These are phyloP conservation scores for Penelope pileata DNA, from an alignment of 2,113 vertebrate species.

Conservation along the genomic window DNA sequence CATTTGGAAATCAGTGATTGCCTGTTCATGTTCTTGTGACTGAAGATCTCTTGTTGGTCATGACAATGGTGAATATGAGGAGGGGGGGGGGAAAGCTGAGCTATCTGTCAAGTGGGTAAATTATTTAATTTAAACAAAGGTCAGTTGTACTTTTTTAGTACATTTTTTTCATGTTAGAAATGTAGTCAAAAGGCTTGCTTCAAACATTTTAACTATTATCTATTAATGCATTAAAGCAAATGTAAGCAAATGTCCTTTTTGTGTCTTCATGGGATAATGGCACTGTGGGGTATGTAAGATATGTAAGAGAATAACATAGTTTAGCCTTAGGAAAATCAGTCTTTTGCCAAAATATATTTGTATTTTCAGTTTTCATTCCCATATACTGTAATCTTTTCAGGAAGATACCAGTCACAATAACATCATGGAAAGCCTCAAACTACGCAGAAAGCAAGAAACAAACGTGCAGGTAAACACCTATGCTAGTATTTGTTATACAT, in stretches of 20 bases:
- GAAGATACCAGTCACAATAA: background rate
- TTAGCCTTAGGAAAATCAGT: background rate
- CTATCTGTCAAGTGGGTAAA: background rate
- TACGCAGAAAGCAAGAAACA: background rate
- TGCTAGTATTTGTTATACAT: background rate
- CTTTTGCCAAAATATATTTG: background rate
- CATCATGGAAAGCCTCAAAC: background rate
- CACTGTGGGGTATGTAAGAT: background rate
- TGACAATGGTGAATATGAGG: background rate
- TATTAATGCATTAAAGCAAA: no score
- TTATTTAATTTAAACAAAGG: background rate
- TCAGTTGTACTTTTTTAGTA: background rate
- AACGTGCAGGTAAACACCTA: background rate
- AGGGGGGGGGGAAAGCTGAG: fast-evolving
- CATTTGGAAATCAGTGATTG: background rate
- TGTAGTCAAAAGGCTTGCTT: no score
- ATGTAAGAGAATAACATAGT: background rate
- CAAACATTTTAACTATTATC: no score
- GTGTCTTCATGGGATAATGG: background rate
- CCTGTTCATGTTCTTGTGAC: background rate
- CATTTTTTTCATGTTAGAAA: no score
- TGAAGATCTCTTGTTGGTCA: background rate
- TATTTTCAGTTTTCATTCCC: background rate
- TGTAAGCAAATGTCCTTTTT: background rate
- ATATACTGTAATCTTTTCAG: background rate